Evolutionary conservation across 2,113 vertebrate genomes (phyloP), one percentile per base, ranked within the genome.

Genomic region (Toxotes chatareus): DNA sequence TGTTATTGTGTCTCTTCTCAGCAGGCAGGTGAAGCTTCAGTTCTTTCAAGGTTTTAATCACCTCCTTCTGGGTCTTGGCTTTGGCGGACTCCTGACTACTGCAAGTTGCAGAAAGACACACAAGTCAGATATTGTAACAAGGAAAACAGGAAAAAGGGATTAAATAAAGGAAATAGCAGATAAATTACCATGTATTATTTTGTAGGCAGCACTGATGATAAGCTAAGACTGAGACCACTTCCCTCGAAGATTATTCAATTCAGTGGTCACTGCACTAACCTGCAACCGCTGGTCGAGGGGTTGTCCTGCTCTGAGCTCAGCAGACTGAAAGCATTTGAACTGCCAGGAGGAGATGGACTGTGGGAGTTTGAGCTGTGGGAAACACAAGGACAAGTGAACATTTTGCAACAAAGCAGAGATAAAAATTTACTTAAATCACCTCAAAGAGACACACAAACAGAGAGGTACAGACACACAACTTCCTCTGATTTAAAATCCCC

Each of bases 11-110:
- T 90, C 93, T 95, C 94, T 96, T 98, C 73, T 98, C 96, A 2
- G 94, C 83, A 1, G 98, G 97, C 61, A 99, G 94, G 78, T 96
- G 96, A n/a, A 76, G 94, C 92, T 97, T 98, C 86, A 99, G 95
- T 78, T 98, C 96, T 80, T 95, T 97, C 63, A 99, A 89, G 0
- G 95, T 97, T 92, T 96, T 97, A 63, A 98, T 73, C 91, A 99
- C 86, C 61, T 99, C 98, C 86, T 96, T 97, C 83, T 97, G 98
- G 0, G 95, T 95, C 83, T 98, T 97, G 10, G 96, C 96, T 93
- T 97, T 98, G 88, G 96, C 95, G 0, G 97, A 97, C 83, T 96
- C 96, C 71, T 99, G 95, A 21, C 96, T 98, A 80, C 97, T 98
- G 93, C 10, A 76, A 90, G 59, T 74, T 42, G 67, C 66, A 86